Percentiles rank a stretch among this genome's conserved stretches.
Conservation (phyloP, 2,888 invertebrate species). For the Boloria euphrosyne region DNA sequence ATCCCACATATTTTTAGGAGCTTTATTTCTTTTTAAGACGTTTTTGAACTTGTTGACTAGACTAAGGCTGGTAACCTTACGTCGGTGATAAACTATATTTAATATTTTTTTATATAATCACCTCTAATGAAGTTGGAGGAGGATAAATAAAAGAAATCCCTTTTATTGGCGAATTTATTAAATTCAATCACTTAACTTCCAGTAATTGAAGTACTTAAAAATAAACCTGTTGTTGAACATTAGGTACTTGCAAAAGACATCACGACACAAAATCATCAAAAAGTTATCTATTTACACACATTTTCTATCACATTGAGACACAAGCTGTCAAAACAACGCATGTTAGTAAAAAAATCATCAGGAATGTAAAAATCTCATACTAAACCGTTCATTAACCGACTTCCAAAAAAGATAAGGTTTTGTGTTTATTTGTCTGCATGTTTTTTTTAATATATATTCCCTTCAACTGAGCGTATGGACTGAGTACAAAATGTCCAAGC, state of each 20-base stretch:
- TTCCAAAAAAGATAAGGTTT: too few relatives aligned
- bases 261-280: slow-evolving; percentile 59
- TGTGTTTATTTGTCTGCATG: too few relatives aligned
- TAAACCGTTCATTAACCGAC: slow-evolving; percentile 1
- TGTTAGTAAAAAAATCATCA: slow-evolving; percentile 23
- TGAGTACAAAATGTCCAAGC: background rate
- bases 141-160: slow-evolving; percentile 61
- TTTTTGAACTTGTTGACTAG: too few relatives aligned
- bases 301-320: slow-evolving; percentile 58
- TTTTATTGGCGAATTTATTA: slow-evolving; percentile 78
- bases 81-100: too few relatives aligned
- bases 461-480: slow-evolving; percentile 1
- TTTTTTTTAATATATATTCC: background rate
- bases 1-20: too few relatives aligned
- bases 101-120: background rate
- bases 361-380: slow-evolving; percentile 32
- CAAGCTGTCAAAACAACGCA: slow-evolving; percentile 17
- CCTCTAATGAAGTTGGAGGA: background rate
- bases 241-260: slow-evolving; percentile 66
- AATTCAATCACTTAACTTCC: slow-evolving; percentile 80
- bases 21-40: too few relatives aligned
- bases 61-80: too few relatives aligned
- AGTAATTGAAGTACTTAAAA: slow-evolving; percentile 77
- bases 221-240: slow-evolving; percentile 58
- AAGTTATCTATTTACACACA: slow-evolving; percentile 56